phyloP scores from a whole-genome alignment of 2,797 vertebrate species.

The Amphiprion clarkii region DNA sequence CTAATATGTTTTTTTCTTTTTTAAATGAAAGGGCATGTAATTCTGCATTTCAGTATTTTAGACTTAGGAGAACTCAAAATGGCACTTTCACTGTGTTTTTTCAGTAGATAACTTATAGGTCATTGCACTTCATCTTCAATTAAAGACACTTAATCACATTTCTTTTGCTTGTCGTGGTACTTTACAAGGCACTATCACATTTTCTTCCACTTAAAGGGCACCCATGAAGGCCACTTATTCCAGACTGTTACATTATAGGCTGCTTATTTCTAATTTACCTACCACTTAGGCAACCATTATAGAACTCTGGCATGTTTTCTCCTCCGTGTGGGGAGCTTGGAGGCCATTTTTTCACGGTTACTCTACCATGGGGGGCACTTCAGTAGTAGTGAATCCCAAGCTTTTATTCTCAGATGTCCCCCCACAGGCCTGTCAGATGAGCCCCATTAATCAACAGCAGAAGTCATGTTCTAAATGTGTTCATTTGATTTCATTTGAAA shows the following conservation, averaged over 20 bases:
- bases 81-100: neutral
- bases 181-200: neutral
- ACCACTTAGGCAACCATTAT: neutral
- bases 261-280: neutral
- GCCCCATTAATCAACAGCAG: too few relatives aligned
- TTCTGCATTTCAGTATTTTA: neutral
- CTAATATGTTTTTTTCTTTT: neutral
- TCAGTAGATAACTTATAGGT: too few relatives aligned
- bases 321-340: neutral
- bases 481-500: too few relatives aligned
- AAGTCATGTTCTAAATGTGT: too few relatives aligned
- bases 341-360: neutral
- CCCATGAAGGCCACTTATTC: neutral
- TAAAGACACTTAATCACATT: neutral
- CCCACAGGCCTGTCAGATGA: too few relatives aligned
- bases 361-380: neutral
- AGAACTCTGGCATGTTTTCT: neutral
- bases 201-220: conserved; percentile 1
- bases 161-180: neutral
- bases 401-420: too few relatives aligned
- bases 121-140: neutral
- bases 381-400: too few relatives aligned
- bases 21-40: neutral
- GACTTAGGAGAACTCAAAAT: neutral
- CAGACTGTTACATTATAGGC: neutral